phyloP scores from a whole-genome alignment of 2,888 invertebrate species.

The Lycophotia porphyrea region DNA sequence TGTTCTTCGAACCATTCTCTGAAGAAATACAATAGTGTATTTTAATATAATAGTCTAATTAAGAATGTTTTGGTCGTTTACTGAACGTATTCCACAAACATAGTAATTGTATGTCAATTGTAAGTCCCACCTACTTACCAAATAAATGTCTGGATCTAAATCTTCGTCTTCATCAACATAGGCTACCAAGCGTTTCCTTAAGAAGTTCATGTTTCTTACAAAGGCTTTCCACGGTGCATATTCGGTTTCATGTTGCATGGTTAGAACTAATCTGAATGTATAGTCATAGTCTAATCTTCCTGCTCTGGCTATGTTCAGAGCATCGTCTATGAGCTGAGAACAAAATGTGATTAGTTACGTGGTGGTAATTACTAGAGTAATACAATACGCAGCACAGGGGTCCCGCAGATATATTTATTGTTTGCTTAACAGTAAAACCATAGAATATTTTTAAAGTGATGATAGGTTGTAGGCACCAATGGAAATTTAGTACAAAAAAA shows the following conservation, averaged over 20 bases:
- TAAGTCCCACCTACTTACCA: constrained; percentile 70
- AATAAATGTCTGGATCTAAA: constrained; percentile 82
- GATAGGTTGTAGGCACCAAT: not conserved
- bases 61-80: not conserved
- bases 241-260: constrained; percentile 93
- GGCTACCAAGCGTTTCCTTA: constrained; percentile 79
- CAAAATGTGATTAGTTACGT: constrained; percentile 66
- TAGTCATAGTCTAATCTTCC: constrained; percentile 91
- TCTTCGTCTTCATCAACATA: constrained; percentile 75
- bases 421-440: not conserved
- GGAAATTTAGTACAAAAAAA: not conserved
- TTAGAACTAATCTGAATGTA: constrained; percentile 92
- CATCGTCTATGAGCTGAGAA: constrained; percentile 93
- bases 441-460: not conserved
- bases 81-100: not conserved
- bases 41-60: no score
- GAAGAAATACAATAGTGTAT: not conserved
- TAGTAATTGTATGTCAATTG: not conserved
- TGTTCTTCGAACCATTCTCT: constrained; percentile 84
- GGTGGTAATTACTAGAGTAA: not conserved
- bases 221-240: constrained; percentile 93
- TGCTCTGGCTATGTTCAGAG: constrained; percentile 92
- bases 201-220: constrained; percentile 85
- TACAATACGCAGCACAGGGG: not conserved
- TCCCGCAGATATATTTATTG: not conserved